Evolutionary conservation across 1,140 invertebrate species (phyloP), one percentile per base, ranked within the genome.

Genomic region (Drosophila seguyi): DNA sequence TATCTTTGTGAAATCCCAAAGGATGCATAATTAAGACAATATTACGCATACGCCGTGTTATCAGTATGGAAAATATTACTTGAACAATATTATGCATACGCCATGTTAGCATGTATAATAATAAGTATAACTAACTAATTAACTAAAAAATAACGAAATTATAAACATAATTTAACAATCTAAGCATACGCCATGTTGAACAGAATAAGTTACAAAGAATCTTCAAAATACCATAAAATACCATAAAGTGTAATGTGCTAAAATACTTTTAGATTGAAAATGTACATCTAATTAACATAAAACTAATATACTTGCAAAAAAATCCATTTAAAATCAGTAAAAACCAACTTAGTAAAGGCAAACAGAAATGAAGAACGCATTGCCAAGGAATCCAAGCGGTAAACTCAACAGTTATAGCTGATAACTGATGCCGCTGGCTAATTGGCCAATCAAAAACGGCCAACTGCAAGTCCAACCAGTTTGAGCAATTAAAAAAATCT

Each of bases 401-500:
- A 20, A 69, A 45, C 38, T 29, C 34, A 67, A 69, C 44, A 67
- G 38, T 66, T 27, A 22, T 62, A 44, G 57, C 66, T 72, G 41
- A 72, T 71, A 58, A 39, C 66, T 48, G 36, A 72, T 71, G 82
- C 79, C 86, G 52, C 48, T 66, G 66, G 85, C 84, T 88, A 88
- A 88, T 88, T 86, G 83, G 79, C 50, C 80, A 88, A 86, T 86
- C 84, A 79, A 72, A 87, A 88, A 83, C 71, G 88, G 83, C 81
- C 83, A 87, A 73, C 38, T 79, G 80, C 84, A 75, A 72, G 61
- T 53, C 57, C 39, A 50, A 67, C 53, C 66, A 67, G 74, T 63
- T 69, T 58, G 50, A 84, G 79, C 84, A 90, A 88, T 90, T 88
- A 80, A 80, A 88, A 87, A 65, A 82, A 77, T 77, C 72, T 34